Percentiles rank a stretch among this genome's conserved stretches.
Evolutionary conservation across 1,140 invertebrate species (phyloP).

Genomic region (Hypothenemus hampei): DNA sequence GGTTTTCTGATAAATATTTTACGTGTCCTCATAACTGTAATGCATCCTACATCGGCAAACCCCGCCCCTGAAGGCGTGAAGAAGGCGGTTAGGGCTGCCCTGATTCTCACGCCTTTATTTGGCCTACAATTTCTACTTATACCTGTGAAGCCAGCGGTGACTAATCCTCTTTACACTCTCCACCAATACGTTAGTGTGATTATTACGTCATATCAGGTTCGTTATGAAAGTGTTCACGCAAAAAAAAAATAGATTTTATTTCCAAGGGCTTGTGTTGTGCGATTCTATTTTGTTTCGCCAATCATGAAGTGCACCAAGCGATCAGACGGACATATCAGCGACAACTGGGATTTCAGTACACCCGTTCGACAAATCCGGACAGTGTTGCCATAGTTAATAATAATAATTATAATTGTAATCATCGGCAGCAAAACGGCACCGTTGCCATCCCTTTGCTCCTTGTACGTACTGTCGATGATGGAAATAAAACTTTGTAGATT

Average conservation of each 20-base stretch:
- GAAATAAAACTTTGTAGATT: too few species aligned
- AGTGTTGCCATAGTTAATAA: too few species aligned
- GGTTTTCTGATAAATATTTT: slow-evolving; percentile 84
- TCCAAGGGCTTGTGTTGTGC: slow-evolving; percentile 76
- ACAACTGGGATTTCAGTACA: neutral
- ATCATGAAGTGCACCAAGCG: slow-evolving; percentile 70
- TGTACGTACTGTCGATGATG: too few species aligned
- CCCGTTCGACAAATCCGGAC: slow-evolving; percentile 12
- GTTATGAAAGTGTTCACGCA: neutral
- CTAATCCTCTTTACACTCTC: slow-evolving; percentile 57
- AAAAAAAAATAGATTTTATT: neutral
- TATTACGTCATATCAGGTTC: slow-evolving; percentile 51
- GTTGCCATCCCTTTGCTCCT: slow-evolving; percentile 22
- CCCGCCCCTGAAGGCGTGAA: slow-evolving; percentile 48
- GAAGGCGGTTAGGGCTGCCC: slow-evolving; percentile 61
- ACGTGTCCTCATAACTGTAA: slow-evolving; percentile 73
- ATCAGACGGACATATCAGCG: slow-evolving; percentile 35
- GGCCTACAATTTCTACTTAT: slow-evolving; percentile 78
- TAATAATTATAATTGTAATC: slow-evolving; percentile 34
- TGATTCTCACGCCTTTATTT: slow-evolving; percentile 73
- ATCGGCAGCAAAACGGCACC: slow-evolving; percentile 22
- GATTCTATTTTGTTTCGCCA: slow-evolving; percentile 84
- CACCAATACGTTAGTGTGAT: slow-evolving; percentile 77
- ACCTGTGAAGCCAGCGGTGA: slow-evolving; percentile 67
- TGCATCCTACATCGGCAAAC: slow-evolving; percentile 62